Percentiles rank a stretch among this genome's conserved stretches.
phyloP scores from a whole-genome alignment of 1,140 invertebrate genomes.

The Himalopsyche phryganea region DNA sequence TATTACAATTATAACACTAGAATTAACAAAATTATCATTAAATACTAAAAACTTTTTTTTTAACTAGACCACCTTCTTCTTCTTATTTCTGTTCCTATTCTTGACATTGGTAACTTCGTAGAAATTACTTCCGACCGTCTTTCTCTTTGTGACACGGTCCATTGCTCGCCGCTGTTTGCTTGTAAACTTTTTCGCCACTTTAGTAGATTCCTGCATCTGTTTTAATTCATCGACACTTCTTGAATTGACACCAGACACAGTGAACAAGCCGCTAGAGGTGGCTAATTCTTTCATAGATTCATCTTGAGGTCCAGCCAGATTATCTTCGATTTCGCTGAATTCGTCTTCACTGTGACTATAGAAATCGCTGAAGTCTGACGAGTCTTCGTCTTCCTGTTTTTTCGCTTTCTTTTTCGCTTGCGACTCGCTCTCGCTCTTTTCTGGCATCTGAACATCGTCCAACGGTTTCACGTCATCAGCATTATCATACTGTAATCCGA shows the following conservation, averaged over 20 bases:
- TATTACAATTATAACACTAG: background rate
- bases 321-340: slow-evolving; percentile 47
- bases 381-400: slow-evolving; percentile 44
- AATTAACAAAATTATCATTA: background rate
- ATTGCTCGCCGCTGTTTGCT: slow-evolving; percentile 74
- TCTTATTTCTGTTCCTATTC: slow-evolving; percentile 72
- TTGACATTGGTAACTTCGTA: slow-evolving; percentile 93
- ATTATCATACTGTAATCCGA: slow-evolving; percentile 67
- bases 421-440: slow-evolving; percentile 28
- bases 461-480: slow-evolving; percentile 63
- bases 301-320: slow-evolving; percentile 44
- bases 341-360: slow-evolving; percentile 59
- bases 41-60: too few relatives aligned
- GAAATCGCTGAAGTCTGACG: slow-evolving; percentile 59
- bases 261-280: slow-evolving; percentile 61
- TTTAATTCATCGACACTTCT: slow-evolving; percentile 37
- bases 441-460: slow-evolving; percentile 42
- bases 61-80: too few relatives aligned
- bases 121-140: slow-evolving; percentile 90
- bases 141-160: slow-evolving; percentile 71
- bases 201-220: slow-evolving; percentile 35
- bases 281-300: slow-evolving; percentile 44
- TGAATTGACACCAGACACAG: slow-evolving; percentile 47
- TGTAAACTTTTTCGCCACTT: slow-evolving; percentile 57
- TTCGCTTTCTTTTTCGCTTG: background rate